A percentile compares a stretch with the other conserved stretches of the same genome.
Conservation (phyloP, 2,797 vertebrate genomes). For the Pantherophis vulpinus region DNA sequence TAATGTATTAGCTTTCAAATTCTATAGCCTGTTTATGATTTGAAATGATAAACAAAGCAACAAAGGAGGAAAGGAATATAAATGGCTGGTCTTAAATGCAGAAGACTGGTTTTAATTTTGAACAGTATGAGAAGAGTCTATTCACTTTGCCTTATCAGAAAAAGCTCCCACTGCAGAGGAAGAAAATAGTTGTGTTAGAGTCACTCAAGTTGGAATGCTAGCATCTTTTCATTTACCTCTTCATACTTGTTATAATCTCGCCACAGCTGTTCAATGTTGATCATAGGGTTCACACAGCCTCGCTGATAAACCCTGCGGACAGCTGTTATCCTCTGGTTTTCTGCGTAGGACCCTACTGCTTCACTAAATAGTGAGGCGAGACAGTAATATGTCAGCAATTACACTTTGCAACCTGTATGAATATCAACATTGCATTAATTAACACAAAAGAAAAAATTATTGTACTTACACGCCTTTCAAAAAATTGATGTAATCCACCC, state of each 20-base stretch:
- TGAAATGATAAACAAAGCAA: not conserved
- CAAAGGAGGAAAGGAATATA: not conserved
- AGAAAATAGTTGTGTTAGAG: not conserved
- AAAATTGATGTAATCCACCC: constrained; percentile 99
- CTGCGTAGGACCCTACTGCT: constrained; percentile 97
- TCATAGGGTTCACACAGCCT: constrained; percentile 99
- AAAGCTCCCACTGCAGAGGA: not conserved
- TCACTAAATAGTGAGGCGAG: constrained; percentile 77
- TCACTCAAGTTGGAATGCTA: not conserved
- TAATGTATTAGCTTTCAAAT: not conserved
- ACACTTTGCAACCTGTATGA: constrained; percentile 44
- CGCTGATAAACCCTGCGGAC: constrained; percentile 97
- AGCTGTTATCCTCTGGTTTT: constrained; percentile 98
- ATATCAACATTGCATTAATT: constrained; percentile 46
- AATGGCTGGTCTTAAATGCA: not conserved
- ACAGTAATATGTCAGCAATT: constrained; percentile 54
- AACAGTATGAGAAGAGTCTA: not conserved
- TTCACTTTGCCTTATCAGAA: not conserved
- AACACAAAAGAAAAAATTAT: constrained; percentile 34
- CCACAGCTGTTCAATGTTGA: constrained; percentile 99
- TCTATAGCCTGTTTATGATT: not conserved
- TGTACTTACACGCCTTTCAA: constrained; percentile 98
- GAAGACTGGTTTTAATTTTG: not conserved
- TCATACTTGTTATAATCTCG: constrained; percentile 99
- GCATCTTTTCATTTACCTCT: constrained; percentile 80